A percentile compares a stretch with the other conserved stretches of the same genome.
These are phyloP conservation scores for Thunnus albacares DNA, from an alignment of 2,797 vertebrate species.

Conservation along the genomic window DNA sequence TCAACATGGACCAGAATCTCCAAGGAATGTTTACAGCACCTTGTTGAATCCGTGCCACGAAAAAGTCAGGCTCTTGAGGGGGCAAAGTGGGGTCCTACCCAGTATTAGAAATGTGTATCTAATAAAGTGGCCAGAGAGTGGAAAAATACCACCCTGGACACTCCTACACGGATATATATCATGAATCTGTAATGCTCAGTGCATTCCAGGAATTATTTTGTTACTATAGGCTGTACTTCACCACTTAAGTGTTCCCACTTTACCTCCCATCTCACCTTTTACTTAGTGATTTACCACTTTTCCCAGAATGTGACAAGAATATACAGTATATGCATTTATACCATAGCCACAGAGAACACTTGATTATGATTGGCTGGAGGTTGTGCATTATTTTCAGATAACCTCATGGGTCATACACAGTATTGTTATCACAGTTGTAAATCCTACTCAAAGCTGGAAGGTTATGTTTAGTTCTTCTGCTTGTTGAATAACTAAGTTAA, in stretches of 20 bases:
- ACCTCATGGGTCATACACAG: neutral
- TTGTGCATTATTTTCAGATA: conserved; percentile 14
- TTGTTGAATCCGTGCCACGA: too few species aligned
- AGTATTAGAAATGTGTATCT: too few species aligned
- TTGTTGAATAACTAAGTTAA: neutral
- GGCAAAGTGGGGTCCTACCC: too few species aligned
- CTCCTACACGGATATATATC: too few species aligned
- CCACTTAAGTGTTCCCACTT: too few species aligned
- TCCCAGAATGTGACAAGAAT: conserved; percentile 2
- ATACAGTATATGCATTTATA: neutral
- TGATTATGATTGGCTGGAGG: too few species aligned
- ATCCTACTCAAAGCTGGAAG: neutral
- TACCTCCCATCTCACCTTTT: too few species aligned
- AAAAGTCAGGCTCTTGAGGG: neutral
- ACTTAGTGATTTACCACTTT: neutral
- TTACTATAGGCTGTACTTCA: too few species aligned
- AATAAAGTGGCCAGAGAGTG: too few species aligned
- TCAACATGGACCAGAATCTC: neutral
- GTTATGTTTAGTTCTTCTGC: neutral
- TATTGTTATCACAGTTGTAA: neutral
- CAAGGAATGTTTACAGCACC: neutral
- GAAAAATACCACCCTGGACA: too few species aligned
- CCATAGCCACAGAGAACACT: neutral
- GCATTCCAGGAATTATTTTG: too few species aligned
- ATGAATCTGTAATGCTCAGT: too few species aligned